These are phyloP conservation scores for Argyresthia goedartella DNA, from an alignment of 2,888 invertebrate genomes.

Conservation along the genomic window DNA sequence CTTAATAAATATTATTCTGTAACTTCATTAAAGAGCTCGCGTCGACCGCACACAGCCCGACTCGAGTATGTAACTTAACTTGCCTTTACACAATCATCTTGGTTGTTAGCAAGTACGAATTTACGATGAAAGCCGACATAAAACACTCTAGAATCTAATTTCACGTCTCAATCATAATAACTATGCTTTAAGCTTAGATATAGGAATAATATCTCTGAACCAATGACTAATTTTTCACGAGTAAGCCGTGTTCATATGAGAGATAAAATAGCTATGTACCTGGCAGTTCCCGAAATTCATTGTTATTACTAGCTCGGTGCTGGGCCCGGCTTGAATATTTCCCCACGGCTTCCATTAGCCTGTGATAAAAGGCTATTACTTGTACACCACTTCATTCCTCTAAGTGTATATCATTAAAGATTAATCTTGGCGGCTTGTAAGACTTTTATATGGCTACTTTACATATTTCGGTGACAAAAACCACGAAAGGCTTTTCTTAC, in stretches of 20 bases:
- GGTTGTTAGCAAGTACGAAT: background rate
- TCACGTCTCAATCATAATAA: too few relatives aligned
- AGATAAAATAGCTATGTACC: slow-evolving; percentile 1
- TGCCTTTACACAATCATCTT: background rate
- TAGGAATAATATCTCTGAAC: background rate
- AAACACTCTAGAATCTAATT: too few relatives aligned
- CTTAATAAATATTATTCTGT: slow-evolving; percentile 43
- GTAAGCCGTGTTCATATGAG: background rate
- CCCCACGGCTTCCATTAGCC: slow-evolving; percentile 30
- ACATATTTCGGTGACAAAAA: background rate
- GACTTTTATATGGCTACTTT: background rate
- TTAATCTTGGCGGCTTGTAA: slow-evolving; percentile 25
- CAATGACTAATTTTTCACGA: background rate
- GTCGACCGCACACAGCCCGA: slow-evolving; percentile 28
- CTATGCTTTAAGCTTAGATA: background rate
- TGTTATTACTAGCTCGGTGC: background rate
- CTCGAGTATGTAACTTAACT: slow-evolving; percentile 18
- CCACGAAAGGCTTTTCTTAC: background rate
- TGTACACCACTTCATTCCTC: slow-evolving; percentile 37
- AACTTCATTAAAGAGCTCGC: slow-evolving; percentile 31
- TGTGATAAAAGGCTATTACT: slow-evolving; percentile 42
- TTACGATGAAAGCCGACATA: too few relatives aligned
- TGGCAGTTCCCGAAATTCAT: slow-evolving; percentile 1
- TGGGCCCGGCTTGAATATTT: background rate
- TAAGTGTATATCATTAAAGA: slow-evolving; percentile 35